Evolutionary conservation across 2,797 vertebrate genomes (phyloP).

Genomic region (Bufotes viridis): DNA sequence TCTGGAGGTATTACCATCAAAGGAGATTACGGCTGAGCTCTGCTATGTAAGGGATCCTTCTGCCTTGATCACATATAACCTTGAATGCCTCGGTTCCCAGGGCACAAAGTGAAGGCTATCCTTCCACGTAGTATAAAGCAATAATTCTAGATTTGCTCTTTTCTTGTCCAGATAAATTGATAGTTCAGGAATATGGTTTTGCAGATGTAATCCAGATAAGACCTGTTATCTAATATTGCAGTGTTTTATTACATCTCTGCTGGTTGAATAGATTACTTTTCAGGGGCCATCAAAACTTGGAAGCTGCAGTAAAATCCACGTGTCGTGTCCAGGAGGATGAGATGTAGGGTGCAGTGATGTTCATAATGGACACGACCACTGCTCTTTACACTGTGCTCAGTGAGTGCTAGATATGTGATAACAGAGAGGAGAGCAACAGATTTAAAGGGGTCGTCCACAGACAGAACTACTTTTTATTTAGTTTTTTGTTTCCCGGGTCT

Average conservation of each 20-base stretch:
- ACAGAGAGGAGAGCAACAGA: too few relatives aligned
- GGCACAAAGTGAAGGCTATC: not conserved
- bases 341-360: too few relatives aligned
- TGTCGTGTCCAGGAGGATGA: too few relatives aligned
- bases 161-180: not conserved
- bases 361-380: too few relatives aligned
- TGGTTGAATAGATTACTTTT: not conserved
- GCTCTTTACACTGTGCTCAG: too few relatives aligned
- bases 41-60: conserved; percentile 48
- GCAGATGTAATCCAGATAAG: not conserved
- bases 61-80: conserved; percentile 33
- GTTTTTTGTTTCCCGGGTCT: too few relatives aligned
- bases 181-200: not conserved
- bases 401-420: too few relatives aligned
- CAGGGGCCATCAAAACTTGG: too few relatives aligned
- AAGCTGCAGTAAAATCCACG: too few relatives aligned
- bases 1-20: conserved; percentile 51
- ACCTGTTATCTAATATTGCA: not conserved
- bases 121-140: not conserved
- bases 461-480: too few relatives aligned
- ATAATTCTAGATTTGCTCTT: not conserved
- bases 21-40: conserved; percentile 42
- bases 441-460: too few relatives aligned
- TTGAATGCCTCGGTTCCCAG: conserved; percentile 8
- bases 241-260: not conserved